Evolutionary conservation across 2,113 vertebrate genomes (phyloP).

Genomic region (Rhabdomys dilectus): DNA sequence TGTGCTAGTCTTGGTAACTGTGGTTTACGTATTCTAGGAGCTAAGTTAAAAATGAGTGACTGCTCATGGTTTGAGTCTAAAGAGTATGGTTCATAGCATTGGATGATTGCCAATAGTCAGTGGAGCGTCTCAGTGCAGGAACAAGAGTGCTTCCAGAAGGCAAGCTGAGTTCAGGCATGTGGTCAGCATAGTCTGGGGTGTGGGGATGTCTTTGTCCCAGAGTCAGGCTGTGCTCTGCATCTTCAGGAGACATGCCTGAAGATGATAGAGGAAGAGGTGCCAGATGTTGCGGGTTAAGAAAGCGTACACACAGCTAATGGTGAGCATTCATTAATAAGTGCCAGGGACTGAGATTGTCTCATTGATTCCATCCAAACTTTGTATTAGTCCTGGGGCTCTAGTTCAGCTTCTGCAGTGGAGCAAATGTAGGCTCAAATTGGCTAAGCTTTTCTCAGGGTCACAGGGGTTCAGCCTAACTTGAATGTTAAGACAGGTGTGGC

Average conservation of each 20-base stretch:
- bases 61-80: too few species aligned
- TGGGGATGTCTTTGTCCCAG: background rate
- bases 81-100: background rate
- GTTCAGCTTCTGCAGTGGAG: too few species aligned
- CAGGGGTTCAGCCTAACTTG: too few species aligned
- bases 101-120: background rate
- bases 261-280: background rate
- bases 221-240: background rate
- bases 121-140: background rate
- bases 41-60: background rate
- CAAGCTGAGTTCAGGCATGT: background rate
- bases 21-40: background rate
- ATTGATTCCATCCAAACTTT: too few species aligned
- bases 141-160: background rate
- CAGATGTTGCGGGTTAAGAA: too few species aligned
- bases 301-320: too few species aligned
- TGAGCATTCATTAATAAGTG: too few species aligned
- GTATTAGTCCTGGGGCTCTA: too few species aligned
- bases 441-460: too few species aligned
- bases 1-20: background rate
- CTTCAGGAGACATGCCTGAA: background rate
- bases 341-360: too few species aligned
- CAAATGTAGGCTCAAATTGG: too few species aligned
- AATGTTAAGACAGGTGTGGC: too few species aligned
- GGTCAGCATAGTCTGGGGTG: background rate